phyloP scores from a whole-genome alignment of 2,888 invertebrate genomes.

The Mimachlamys varia region DNA sequence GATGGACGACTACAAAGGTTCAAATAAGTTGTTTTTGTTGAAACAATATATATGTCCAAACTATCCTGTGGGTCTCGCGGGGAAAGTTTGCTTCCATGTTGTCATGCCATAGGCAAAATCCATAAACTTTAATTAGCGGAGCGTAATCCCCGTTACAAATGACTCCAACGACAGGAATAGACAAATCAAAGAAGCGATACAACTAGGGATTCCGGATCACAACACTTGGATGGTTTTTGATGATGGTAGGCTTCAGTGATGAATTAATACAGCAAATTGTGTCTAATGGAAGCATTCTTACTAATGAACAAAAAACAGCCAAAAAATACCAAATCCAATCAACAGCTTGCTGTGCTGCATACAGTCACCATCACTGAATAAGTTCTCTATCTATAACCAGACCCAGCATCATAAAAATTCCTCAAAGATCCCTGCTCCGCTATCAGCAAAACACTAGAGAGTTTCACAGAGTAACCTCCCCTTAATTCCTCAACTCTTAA shows the following conservation, averaged over 20 bases:
- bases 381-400: too few species aligned
- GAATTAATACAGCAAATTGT: not conserved
- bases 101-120: not conserved
- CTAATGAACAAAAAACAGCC: not conserved
- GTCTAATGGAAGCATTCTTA: not conserved
- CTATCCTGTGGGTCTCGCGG: not conserved
- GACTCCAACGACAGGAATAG: not conserved
- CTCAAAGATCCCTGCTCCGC: too few species aligned
- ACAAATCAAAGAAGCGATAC: slow-evolving; percentile 10
- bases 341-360: too few species aligned
- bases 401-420: too few species aligned
- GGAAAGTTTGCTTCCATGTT: not conserved
- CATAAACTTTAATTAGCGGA: slow-evolving; percentile 9
- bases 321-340: not conserved
- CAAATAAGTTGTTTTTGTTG: not conserved
- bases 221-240: slow-evolving; percentile 20
- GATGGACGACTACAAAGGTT: not conserved
- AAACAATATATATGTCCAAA: not conserved
- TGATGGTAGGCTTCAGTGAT: not conserved
- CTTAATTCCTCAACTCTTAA: too few species aligned
- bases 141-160: slow-evolving; percentile 1
- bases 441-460: too few species aligned
- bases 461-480: too few species aligned
- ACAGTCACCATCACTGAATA: too few species aligned
- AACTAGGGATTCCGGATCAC: not conserved